Evolutionary conservation across 2,113 vertebrate genomes (phyloP), one percentile per base, ranked within the genome.

Genomic region (Riparia riparia): DNA sequence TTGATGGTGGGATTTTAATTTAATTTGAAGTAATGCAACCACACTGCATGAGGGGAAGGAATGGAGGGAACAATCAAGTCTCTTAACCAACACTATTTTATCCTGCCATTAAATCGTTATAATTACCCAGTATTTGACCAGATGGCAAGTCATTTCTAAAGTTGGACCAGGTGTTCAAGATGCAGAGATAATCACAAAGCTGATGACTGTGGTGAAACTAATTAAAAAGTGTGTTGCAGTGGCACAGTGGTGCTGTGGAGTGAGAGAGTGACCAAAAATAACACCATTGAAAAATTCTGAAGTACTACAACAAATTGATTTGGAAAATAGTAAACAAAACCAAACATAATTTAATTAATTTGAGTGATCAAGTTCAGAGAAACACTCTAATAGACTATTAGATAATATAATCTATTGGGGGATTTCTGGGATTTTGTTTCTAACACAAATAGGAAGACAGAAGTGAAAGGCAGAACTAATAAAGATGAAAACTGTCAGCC

Each of bases 141-240:
- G 98, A 97, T 98, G 98, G 98, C 74, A 97, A 97, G 95, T 97
- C 87, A 97, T 97, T 98, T 97, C 94, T 94, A 90, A 97, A 97
- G 96, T 97, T 91, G 72, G 95, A 97, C 96, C 98, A 98, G 97
- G 95, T 98, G 97, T 97, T 98, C 91, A 94, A 97, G 96, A 98
- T 94, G 97, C 94, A 80, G 92, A 96, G 95, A 88, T 98, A 97
- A 98, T 98, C 94, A 96, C 93, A 97, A 95, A 98, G 94, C 96
- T 97, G 96, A 97, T 96, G 96, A 97, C 93, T 96, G 71, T 96
- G 80, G 94, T 96, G 95, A 97, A 97, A 97, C 93, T 97, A 97
- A 98, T 97, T 98, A 97, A 96, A 97, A 98, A 96, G 80, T 54
- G 71, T 95, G 86, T 80, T 93, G 91, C 77, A 79, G 90, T 37